Evolutionary conservation across 1,140 invertebrate genomes (phyloP).

Genomic region (Dryas iulia): DNA sequence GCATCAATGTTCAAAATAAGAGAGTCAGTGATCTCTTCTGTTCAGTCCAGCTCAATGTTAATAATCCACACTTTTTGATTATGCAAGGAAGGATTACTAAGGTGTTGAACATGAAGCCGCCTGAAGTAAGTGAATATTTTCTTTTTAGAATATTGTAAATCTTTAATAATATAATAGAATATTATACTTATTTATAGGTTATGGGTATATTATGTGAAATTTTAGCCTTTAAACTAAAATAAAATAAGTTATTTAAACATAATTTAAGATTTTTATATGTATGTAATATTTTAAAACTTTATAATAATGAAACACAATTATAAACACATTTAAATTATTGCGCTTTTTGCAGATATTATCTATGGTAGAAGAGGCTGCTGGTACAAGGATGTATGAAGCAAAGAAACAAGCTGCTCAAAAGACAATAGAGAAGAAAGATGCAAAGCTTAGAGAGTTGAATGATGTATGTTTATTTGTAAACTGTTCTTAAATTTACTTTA

Average conservation of each 20-base stretch:
- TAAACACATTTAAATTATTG: not conserved
- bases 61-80: conserved; percentile 99
- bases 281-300: not conserved
- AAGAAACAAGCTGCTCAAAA: conserved; percentile 94
- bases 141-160: too few relatives aligned
- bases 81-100: conserved; percentile 99
- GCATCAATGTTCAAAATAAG: conserved; percentile 93
- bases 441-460: conserved; percentile 93
- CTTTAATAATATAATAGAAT: too few relatives aligned
- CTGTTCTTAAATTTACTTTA: not conserved
- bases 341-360: conserved; percentile 87
- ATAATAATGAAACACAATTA: too few relatives aligned
- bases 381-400: conserved; percentile 97
- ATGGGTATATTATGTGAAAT: too few relatives aligned
- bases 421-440: conserved; percentile 97
- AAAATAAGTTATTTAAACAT: too few relatives aligned
- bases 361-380: conserved; percentile 99
- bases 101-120: conserved; percentile 99
- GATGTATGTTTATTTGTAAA: conserved; percentile 80
- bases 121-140: conserved; percentile 91
- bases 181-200: not conserved
- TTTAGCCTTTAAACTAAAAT: too few relatives aligned
- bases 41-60: conserved; percentile 98
- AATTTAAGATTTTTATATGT: too few relatives aligned
- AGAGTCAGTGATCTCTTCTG: conserved; percentile 96